These are phyloP conservation scores for Porites lobata DNA, from an alignment of 92 coral and sea anemone species.

Conservation along the genomic window DNA sequence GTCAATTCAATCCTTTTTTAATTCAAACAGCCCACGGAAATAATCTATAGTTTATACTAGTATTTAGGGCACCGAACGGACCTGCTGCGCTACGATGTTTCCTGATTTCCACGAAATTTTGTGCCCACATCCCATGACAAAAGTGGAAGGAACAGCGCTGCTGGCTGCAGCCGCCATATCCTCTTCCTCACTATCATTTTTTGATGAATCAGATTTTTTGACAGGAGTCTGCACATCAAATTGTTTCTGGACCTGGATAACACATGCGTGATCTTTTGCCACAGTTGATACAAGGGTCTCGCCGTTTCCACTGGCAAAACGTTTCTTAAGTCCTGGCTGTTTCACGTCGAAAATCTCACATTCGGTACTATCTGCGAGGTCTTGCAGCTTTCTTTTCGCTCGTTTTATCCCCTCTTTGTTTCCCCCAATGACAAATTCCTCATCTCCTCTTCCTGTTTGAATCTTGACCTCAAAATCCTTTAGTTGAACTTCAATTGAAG, in stretches of 20 bases:
- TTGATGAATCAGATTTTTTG: constrained; percentile 10
- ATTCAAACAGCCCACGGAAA: too few relatives aligned
- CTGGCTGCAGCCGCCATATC: background rate
- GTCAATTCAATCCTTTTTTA: too few relatives aligned
- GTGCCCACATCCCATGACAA: constrained; percentile 58
- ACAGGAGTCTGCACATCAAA: background rate
- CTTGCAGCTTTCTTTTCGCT: constrained; percentile 13
- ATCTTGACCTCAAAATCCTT: constrained; percentile 56
- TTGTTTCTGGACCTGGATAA: constrained; percentile 44
- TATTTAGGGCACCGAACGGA: background rate
- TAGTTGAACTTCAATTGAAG: constrained; percentile 57
- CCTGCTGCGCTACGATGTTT: constrained; percentile 76
- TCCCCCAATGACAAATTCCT: constrained; percentile 70
- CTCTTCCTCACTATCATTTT: constrained; percentile 22
- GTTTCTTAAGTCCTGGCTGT: constrained; percentile 78
- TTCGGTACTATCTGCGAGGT: constrained; percentile 10
- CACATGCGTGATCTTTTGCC: constrained; percentile 72
- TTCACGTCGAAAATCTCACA: constrained; percentile 32
- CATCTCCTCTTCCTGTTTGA: constrained; percentile 43
- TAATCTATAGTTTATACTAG: too few relatives aligned
- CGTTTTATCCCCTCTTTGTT: constrained; percentile 73
- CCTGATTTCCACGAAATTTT: constrained; percentile 86
- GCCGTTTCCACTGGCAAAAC: constrained; percentile 66
- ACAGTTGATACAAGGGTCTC: constrained; percentile 67
- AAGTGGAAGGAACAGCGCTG: background rate